Evolutionary conservation across 2,797 vertebrate genomes (phyloP), one percentile per base, ranked within the genome.

Genomic region (Galago senegalensis): DNA sequence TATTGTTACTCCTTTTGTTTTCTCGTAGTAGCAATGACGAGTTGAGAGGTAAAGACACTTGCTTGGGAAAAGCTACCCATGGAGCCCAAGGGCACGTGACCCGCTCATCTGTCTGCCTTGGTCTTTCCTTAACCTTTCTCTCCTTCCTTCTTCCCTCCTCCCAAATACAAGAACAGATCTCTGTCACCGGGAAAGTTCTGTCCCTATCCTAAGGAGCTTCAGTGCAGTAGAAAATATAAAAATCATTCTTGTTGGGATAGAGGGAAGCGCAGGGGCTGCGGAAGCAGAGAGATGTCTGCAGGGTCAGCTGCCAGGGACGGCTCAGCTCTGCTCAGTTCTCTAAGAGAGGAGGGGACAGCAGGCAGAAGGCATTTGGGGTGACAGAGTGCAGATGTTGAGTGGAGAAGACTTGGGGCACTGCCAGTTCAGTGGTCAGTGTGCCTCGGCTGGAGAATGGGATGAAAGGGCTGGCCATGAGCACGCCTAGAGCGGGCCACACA

Each of bases 351-450:
- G 10, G 7, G 37, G 13, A 1, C 1, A 31, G n/a, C 1, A 29
- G 31, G 25, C 16, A 12, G 20, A 31, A 65, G 18, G 27, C 43
- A n/a, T 58, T 10, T 25, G 34, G 31, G 3, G 29, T 43, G 25
- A 58, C 16, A 13, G 2, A 17, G 46, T 69, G 5, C 37, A 91
- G 29, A 21, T 2, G 4, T 0, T 16, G 27, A 29, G 27, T 43
- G 0, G 0, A 67, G 49, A 0, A 20, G 40, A 80, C 76, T 63
- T 27, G 23, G 43, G 1, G 25, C 16, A 40, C 11, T 23, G 31
- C n/a, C 49, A n/a, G 12, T 20, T 37, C 10, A 17, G 46, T 9
- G 25, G 25, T 61, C 49, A 3, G 80, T 7, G 20, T 11, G 10
- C 17, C 70, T 56, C 17, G 13, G 5, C 27, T 40, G 25, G 27